Evolutionary conservation across 2,888 invertebrate species (phyloP).

Genomic region (Drosophila borealis): DNA sequence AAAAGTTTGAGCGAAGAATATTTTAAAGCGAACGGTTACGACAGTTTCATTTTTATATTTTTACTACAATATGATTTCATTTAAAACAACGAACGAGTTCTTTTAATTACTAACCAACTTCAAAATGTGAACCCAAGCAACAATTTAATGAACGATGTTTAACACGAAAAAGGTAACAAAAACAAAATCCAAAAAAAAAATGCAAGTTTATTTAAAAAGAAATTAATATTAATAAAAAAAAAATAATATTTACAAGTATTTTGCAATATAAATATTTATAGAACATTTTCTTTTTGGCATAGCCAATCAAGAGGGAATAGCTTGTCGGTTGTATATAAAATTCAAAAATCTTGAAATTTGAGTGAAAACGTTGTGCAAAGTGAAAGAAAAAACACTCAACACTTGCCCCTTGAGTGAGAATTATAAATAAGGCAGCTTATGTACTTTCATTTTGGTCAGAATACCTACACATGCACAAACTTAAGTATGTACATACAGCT

Average conservation of each 20-base stretch:
- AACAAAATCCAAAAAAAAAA: conserved; percentile 41
- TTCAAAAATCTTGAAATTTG: conserved; percentile 49
- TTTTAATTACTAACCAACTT: conserved; percentile 68
- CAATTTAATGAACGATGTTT: conserved; percentile 59
- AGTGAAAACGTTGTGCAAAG: conserved; percentile 56
- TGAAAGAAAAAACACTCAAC: conserved; percentile 32
- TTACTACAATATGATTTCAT: conserved; percentile 25
- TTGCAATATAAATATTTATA: conserved; percentile 74
- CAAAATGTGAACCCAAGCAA: conserved; percentile 63
- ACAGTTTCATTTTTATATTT: conserved; percentile 43
- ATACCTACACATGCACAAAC: neutral
- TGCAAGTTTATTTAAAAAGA: conserved; percentile 62
- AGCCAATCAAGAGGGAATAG: conserved; percentile 61
- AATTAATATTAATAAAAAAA: conserved; percentile 65
- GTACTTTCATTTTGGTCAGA: conserved; percentile 43
- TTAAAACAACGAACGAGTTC: conserved; percentile 66
- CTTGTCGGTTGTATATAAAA: conserved; percentile 56
- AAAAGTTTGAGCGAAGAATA: conserved; percentile 81
- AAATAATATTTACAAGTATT: conserved; percentile 76
- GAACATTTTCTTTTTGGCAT: conserved; percentile 72
- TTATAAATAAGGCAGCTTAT: conserved; percentile 72
- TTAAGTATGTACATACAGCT: conserved; percentile 22
- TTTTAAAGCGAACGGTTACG: conserved; percentile 54
- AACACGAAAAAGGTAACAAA: conserved; percentile 58
- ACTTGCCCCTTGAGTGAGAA: conserved; percentile 63